These are phyloP conservation scores for Eupithecia tripunctaria DNA, from an alignment of 2,888 invertebrate species.

Conservation along the genomic window DNA sequence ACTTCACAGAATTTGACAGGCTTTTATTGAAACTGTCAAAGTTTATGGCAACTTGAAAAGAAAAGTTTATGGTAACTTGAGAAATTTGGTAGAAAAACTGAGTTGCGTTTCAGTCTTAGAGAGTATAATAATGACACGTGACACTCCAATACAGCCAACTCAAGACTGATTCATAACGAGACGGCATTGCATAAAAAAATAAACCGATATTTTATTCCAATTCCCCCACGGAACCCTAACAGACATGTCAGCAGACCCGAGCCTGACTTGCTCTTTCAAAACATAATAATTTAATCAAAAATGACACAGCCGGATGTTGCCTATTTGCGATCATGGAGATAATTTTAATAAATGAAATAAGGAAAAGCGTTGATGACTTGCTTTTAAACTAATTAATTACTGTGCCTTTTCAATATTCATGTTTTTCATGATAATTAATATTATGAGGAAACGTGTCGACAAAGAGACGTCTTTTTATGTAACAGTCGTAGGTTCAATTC, in stretches of 20 bases:
- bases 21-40: too few relatives aligned
- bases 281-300: slow-evolving; percentile 58
- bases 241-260: slow-evolving; percentile 29
- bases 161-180: background rate
- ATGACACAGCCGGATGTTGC: slow-evolving; percentile 52
- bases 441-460: background rate
- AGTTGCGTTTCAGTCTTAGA: too few relatives aligned
- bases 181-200: background rate
- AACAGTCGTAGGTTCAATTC: background rate
- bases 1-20: too few relatives aligned
- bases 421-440: background rate
- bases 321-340: slow-evolving; percentile 46
- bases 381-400: slow-evolving; percentile 10
- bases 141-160: background rate
- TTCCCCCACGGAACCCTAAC: slow-evolving; percentile 40
- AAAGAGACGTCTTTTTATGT: too few relatives aligned
- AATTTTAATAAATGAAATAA: slow-evolving; percentile 43
- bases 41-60: too few relatives aligned
- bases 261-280: slow-evolving; percentile 43
- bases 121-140: background rate
- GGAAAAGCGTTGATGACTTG: slow-evolving; percentile 36
- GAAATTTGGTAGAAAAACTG: too few relatives aligned
- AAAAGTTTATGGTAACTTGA: too few relatives aligned
- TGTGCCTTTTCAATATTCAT: slow-evolving; percentile 8
- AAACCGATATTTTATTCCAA: slow-evolving; percentile 24